These are phyloP conservation scores for Drosophila austrosaltans DNA, from an alignment of 2,888 invertebrate genomes.

Conservation along the genomic window DNA sequence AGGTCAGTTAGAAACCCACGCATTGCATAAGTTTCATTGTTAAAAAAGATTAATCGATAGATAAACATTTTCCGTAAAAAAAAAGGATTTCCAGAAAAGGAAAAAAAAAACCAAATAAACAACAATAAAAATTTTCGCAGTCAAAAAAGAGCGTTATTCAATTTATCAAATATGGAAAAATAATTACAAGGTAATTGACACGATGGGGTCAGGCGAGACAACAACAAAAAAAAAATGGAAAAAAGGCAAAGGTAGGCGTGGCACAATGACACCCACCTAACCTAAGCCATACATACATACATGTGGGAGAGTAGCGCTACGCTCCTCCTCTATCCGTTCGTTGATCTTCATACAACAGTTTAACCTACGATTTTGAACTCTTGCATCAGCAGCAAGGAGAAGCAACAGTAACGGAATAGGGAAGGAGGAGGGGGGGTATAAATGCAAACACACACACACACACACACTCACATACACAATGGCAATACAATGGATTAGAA, in stretches of 20 bases:
- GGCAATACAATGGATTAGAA: slow-evolving; percentile 58
- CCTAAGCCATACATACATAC: slow-evolving; percentile 10
- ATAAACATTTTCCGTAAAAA: slow-evolving; percentile 48
- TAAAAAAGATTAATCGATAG: slow-evolving; percentile 56
- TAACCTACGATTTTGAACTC: slow-evolving; percentile 67
- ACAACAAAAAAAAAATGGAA: not conserved
- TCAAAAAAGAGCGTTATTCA: slow-evolving; percentile 60
- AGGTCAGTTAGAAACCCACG: slow-evolving; percentile 69
- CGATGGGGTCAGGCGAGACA: slow-evolving; percentile 48
- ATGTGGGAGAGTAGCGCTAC: slow-evolving; percentile 24
- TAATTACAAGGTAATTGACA: slow-evolving; percentile 78
- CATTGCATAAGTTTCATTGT: slow-evolving; percentile 66
- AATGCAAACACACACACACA: slow-evolving; percentile 28
- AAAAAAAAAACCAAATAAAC: slow-evolving; percentile 21
- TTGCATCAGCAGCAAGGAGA: slow-evolving; percentile 68
- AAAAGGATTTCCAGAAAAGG: slow-evolving; percentile 7
- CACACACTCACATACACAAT: not conserved
- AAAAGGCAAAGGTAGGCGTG: slow-evolving; percentile 50
- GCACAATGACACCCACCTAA: slow-evolving; percentile 68
- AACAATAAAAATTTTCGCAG: not conserved
- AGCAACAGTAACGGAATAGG: slow-evolving; percentile 9
- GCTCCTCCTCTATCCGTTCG: slow-evolving; percentile 42
- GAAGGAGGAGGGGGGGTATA: not conserved
- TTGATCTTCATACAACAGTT: slow-evolving; percentile 78
- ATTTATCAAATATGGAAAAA: slow-evolving; percentile 67